Evolutionary conservation across 2,888 invertebrate genomes (phyloP), one percentile per base, ranked within the genome.

Genomic region (Chrysina gloriosa): DNA sequence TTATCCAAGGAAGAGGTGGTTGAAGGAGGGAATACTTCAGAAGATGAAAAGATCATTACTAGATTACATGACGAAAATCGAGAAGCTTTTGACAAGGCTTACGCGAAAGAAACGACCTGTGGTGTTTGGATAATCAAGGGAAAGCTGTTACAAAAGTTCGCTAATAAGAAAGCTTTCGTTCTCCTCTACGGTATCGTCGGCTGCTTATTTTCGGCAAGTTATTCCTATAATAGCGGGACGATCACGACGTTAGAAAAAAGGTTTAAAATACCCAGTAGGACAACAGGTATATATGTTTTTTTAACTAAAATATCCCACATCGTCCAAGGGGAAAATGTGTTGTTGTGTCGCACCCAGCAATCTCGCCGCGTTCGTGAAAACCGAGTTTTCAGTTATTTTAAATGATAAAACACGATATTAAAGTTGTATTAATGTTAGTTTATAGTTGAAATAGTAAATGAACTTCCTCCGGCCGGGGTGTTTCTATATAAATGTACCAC

Each of bases 221-320:
- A 88, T 75, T 88, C 90, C 2, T 91, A 91, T 77, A 91, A 90
- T 75, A 90, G 89, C 76, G 91, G 90, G n/a, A 90, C 90, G 25
- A 89, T 91, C 69, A 90, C 91, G 58, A 91, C 91, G 2, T 84
- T 91, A 70, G 91, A 91, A 80, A 91, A 91, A 77, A 84, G 91
- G 72, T 91, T 90, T 78, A 90, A 89, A 80, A 90, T 91, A 76
- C 90, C 90, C 11, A 90, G 90, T 36, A 86, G 87, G 78, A 90
- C 90, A 23, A 90, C 89, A 71, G 91, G 89, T 88, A 69, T 67
- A 31, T 42, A 16, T 31, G 11, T 36, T 14, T 36, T 36, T 3
- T 4, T 36, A 11, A 11, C 11, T 11, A 5, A 36, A 36, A 7
- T 29, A 5, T 3, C 6, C 29, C 6, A 29, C 6, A 29, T 29